Conservation (phyloP, 1,140 invertebrate genomes). For the Asbolus verrucosus region DNA sequence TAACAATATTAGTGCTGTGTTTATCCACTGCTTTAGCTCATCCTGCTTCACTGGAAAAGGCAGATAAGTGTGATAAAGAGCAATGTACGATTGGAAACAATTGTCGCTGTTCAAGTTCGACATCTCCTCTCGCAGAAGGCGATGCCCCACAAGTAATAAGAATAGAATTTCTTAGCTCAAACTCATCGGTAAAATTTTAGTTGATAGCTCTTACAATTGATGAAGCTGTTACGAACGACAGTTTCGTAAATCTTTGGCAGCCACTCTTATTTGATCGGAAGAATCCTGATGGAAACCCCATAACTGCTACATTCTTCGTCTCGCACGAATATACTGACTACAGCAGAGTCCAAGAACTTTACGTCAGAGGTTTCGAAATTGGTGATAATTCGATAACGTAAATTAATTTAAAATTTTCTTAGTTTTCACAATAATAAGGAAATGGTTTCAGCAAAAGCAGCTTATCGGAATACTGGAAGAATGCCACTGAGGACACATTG, state of each 20-base stretch:
- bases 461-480: slow-evolving; percentile 64
- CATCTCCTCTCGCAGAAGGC: slow-evolving; percentile 42
- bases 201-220: slow-evolving; percentile 77
- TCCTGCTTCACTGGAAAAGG: not conserved
- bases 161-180: not conserved
- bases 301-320: slow-evolving; percentile 75
- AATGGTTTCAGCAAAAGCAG: slow-evolving; percentile 76
- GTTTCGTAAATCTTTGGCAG: slow-evolving; percentile 72
- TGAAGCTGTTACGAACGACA: slow-evolving; percentile 73
- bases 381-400: slow-evolving; percentile 73
- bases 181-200: slow-evolving; percentile 61
- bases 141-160: slow-evolving; percentile 54
- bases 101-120: slow-evolving; percentile 47
- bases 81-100: slow-evolving; percentile 47
- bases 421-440: not conserved
- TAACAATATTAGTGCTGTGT: too few relatives aligned
- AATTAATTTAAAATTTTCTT: not conserved
- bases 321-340: slow-evolving; percentile 81
- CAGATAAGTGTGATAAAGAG: slow-evolving; percentile 42
- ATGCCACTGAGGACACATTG: slow-evolving; percentile 46
- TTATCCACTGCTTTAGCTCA: too few relatives aligned
- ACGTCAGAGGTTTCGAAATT: slow-evolving; percentile 76
- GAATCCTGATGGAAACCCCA: slow-evolving; percentile 75
- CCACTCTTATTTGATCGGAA: slow-evolving; percentile 70
- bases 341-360: slow-evolving; percentile 71